Evolutionary conservation across 2,113 vertebrate genomes (phyloP), one percentile per base, ranked within the genome.

Genomic region (Takifugu flavidus): DNA sequence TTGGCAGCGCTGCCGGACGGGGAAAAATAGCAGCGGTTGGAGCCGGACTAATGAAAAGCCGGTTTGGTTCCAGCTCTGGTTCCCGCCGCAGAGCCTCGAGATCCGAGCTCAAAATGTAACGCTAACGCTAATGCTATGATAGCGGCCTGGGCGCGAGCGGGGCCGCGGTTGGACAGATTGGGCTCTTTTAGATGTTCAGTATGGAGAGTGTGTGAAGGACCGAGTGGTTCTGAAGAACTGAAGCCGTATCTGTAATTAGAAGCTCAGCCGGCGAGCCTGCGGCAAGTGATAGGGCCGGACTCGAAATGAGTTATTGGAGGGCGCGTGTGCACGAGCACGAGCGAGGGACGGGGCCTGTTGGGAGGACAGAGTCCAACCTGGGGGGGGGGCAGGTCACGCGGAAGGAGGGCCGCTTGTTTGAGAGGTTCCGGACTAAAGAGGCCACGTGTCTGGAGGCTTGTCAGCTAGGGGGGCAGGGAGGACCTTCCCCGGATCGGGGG

Each of bases 401-500:
- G 65, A 47, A 62, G 64, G 55, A 76, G 57, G 59, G 67, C 74
- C 62, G 49, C 67, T 73, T 49, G 76, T 78, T 70, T 65, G 67
- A 82, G 73, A 82, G 74, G 82, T 81, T 82, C 74, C 65, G 78
- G 81, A 83, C 70, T 14, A 62, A 60, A 13, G 3, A 62, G 67
- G 62, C 59, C 72, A 77, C 87, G 88, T 85, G 82, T 84, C 79
- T 80, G 59, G 71, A 58, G 13, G 62, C 52, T 75, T 87, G 86
- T 84, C 85, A 85, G 75, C 52, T 59, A 51, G 64, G 75, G 81
- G 25, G 61, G 74, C 73, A 83, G 82, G 65, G 72, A 55, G 72
- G 75, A 72, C 65, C 71, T 44, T 65, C 65, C 27, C 1, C 61
- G 50, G 54, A 71, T 63, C 74, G 74, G 78, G 74, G 86, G 56